Evolutionary conservation across 2,888 invertebrate species (phyloP).

Genomic region (Latrodectus elegans): DNA sequence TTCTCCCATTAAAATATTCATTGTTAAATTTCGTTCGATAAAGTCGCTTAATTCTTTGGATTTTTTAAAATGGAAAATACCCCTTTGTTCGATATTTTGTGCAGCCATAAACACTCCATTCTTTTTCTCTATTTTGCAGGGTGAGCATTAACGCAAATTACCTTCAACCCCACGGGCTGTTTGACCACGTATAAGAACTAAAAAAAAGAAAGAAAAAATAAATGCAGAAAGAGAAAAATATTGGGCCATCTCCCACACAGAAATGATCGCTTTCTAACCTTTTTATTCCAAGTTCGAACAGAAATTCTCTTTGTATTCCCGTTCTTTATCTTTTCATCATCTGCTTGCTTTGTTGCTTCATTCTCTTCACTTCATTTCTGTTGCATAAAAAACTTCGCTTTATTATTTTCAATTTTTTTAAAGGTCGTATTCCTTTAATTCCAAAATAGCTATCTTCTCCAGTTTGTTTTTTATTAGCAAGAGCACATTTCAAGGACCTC

Average conservation of each 20-base stretch:
- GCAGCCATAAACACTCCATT: conserved; percentile 45
- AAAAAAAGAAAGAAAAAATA: neutral
- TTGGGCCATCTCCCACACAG: conserved; percentile 15
- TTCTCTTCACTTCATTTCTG: conserved; percentile 21
- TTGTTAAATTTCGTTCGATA: conserved; percentile 3
- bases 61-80: conserved; percentile 14
- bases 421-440: conserved; percentile 35
- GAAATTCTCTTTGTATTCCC: conserved; percentile 12
- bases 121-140: conserved; percentile 26
- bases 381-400: conserved; percentile 19
- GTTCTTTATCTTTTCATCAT: conserved; percentile 41
- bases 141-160: conserved; percentile 57
- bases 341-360: conserved; percentile 1
- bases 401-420: conserved; percentile 40
- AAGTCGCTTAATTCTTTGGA: conserved; percentile 12
- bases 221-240: conserved; percentile 11
- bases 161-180: conserved; percentile 7
- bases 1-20: conserved; percentile 28
- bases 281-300: conserved; percentile 53
- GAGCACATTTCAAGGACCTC: conserved; percentile 11
- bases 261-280: conserved; percentile 44
- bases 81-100: conserved; percentile 55
- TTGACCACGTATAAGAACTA: neutral
- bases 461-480: conserved; percentile 31
- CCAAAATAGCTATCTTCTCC: conserved; percentile 14